Evolutionary conservation across 2,113 vertebrate species (phyloP).

Genomic region (Calypte anna): DNA sequence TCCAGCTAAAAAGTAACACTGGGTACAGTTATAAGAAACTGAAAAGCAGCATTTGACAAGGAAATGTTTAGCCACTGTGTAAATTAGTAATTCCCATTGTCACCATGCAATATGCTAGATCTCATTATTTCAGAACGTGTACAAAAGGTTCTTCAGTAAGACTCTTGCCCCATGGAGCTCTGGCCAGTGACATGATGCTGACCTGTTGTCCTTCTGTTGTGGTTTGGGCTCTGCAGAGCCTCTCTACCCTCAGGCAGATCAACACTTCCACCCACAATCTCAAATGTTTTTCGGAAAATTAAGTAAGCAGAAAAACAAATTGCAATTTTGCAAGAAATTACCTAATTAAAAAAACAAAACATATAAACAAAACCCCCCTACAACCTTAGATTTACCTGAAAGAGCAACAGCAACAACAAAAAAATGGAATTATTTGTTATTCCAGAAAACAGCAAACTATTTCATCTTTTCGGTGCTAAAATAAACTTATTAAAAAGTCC

Average conservation of each 20-base stretch:
- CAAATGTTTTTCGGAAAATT: background rate
- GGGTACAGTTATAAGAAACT: background rate
- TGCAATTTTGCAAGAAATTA: background rate
- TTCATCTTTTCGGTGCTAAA: background rate
- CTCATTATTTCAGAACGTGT: background rate
- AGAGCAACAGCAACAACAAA: background rate
- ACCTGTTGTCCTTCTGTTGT: background rate
- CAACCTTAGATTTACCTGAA: background rate
- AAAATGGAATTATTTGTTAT: background rate
- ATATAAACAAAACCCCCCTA: background rate
- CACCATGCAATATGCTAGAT: background rate
- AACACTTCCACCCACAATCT: background rate
- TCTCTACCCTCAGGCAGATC: no score
- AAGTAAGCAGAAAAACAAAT: background rate
- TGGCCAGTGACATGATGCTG: background rate
- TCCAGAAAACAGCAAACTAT: background rate
- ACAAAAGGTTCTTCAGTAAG: background rate
- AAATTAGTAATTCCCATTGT: background rate
- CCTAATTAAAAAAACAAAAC: background rate
- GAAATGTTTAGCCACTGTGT: background rate
- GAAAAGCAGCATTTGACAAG: background rate
- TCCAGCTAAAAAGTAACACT: background rate
- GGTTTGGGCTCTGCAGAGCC: no score
- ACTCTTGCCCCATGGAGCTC: background rate
- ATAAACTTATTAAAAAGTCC: background rate